phyloP scores from a whole-genome alignment of 2,113 vertebrate genomes.

The Eulacestoma nigropectus region DNA sequence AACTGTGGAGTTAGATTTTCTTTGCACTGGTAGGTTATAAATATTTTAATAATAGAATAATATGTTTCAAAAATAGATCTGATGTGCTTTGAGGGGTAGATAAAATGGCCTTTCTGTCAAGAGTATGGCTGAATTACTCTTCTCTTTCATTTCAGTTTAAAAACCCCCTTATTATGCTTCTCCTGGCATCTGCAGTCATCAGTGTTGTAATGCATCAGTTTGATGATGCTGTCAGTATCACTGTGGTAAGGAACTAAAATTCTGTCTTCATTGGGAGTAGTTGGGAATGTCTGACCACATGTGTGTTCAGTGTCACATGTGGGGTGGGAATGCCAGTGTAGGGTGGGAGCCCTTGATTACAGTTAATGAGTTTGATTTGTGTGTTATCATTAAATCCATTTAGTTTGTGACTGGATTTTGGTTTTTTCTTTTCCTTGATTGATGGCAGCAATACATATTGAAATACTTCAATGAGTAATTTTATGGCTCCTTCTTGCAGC shows the following conservation, averaged over 20 bases:
- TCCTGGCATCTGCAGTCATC: constrained; percentile 96
- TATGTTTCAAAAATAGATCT: not conserved
- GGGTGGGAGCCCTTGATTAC: not conserved
- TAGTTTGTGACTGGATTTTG: not conserved
- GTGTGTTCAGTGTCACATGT: not conserved
- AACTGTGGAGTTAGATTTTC: not conserved
- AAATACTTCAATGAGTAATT: not conserved
- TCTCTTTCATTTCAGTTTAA: constrained; percentile 85
- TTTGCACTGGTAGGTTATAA: not conserved
- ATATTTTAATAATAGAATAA: not conserved
- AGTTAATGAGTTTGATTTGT: not conserved
- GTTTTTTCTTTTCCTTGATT: not conserved
- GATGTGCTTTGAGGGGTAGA: not conserved
- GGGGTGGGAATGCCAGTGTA: not conserved
- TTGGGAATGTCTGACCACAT: not conserved
- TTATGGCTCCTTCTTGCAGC: not conserved
- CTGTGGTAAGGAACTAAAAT: constrained; percentile 82
- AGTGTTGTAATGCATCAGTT: constrained; percentile 96
- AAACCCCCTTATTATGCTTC: constrained; percentile 95
- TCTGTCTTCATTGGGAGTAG: not conserved
- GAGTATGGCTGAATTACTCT: constrained; percentile 25
- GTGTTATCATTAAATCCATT: not conserved
- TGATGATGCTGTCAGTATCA: constrained; percentile 99
- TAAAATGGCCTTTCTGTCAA: not conserved
- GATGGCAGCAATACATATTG: not conserved